Conservation (phyloP, 2,888 invertebrate species). For the Eupithecia subfuscata region DNA sequence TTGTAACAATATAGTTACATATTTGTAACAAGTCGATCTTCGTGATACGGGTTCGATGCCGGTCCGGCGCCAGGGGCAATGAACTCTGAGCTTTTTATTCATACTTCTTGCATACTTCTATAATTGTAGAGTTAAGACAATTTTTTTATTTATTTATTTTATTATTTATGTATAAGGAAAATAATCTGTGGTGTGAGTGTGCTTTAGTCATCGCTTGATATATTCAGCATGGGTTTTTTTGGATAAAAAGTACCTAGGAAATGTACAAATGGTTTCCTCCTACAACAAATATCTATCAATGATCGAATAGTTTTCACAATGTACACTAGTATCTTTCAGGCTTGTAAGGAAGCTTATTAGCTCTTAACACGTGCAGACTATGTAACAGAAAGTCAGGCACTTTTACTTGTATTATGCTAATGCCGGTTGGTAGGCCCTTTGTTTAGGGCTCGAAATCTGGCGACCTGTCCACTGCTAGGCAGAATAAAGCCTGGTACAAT, state of each 20-base stretch:
- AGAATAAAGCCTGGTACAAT: slow-evolving; percentile 7
- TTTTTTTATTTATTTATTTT: too few relatives aligned
- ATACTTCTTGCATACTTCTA: slow-evolving; percentile 36
- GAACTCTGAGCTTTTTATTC: slow-evolving; percentile 41
- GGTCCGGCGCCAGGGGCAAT: slow-evolving; percentile 39
- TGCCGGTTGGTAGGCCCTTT: slow-evolving; percentile 28
- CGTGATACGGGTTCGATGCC: slow-evolving; percentile 45
- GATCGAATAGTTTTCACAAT: slow-evolving; percentile 3
- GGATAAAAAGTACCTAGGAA: not conserved
- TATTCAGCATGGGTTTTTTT: not conserved
- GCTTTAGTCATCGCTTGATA: not conserved
- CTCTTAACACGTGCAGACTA: slow-evolving; percentile 26
- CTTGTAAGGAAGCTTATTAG: slow-evolving; percentile 25
- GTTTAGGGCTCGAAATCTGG: slow-evolving; percentile 16
- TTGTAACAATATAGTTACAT: slow-evolving; percentile 50
- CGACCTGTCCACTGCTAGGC: slow-evolving; percentile 11
- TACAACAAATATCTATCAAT: not conserved
- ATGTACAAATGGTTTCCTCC: not conserved
- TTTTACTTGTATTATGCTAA: slow-evolving; percentile 29
- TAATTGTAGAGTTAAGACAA: slow-evolving; percentile 21
- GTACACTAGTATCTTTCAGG: not conserved
- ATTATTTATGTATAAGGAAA: too few relatives aligned
- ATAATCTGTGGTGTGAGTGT: not conserved
- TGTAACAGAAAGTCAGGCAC: slow-evolving; percentile 19
- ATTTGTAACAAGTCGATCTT: slow-evolving; percentile 49